These are phyloP conservation scores for Zygaena filipendulae DNA, from an alignment of 2,888 invertebrate species.

Conservation along the genomic window DNA sequence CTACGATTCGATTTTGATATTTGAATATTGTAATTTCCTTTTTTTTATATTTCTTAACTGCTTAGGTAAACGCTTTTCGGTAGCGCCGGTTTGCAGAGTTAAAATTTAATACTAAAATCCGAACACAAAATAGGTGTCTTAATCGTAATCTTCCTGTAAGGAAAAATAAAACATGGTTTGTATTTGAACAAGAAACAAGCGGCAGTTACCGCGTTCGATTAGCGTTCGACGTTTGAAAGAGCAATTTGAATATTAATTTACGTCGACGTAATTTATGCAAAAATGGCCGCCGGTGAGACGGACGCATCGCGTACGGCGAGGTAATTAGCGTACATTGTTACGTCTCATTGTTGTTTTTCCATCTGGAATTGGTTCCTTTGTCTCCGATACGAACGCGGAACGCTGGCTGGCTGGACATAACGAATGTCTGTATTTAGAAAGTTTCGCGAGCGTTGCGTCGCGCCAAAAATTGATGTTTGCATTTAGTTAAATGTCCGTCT, in stretches of 20 bases:
- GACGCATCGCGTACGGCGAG: conserved; percentile 23
- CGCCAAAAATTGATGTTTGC: too few species aligned
- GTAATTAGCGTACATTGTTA: conserved; percentile 45
- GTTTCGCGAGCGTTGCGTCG: conserved; percentile 12
- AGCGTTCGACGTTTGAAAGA: conserved; percentile 53
- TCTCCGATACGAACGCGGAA: conserved; percentile 19
- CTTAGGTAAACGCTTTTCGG: too few species aligned
- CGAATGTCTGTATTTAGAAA: conserved; percentile 25
- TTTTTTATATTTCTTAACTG: too few species aligned
- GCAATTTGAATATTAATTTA: conserved; percentile 51
- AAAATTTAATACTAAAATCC: too few species aligned
- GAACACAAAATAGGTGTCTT: too few species aligned
- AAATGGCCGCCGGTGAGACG: conserved; percentile 36
- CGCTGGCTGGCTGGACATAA: too few species aligned
- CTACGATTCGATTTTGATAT: too few species aligned
- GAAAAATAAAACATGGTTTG: too few species aligned
- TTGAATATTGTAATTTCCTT: too few species aligned
- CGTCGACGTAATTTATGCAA: conserved; percentile 37
- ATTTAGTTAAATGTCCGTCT: too few species aligned
- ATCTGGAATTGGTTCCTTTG: conserved; percentile 24
- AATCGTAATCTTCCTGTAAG: too few species aligned
- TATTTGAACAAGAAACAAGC: conserved; percentile 26
- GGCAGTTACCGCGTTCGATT: conserved; percentile 36
- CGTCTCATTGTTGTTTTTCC: conserved; percentile 30
- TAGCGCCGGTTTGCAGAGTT: too few species aligned